phyloP scores from a whole-genome alignment of 2,797 vertebrate species.

The Clarias platycephalus region DNA sequence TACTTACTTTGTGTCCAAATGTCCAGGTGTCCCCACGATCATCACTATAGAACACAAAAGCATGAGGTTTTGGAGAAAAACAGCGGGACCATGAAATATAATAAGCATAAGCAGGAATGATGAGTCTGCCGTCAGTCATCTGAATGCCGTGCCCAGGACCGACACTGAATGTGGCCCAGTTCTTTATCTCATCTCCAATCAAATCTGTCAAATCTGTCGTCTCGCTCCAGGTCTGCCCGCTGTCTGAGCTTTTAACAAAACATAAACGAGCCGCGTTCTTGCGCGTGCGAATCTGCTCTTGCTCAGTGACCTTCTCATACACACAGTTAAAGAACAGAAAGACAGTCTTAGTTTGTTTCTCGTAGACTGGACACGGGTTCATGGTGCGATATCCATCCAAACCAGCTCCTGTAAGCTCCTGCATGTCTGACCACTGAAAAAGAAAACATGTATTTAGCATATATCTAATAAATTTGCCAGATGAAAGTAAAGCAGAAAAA shows the following conservation, averaged over 20 bases:
- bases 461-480: not conserved
- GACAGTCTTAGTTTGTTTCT: slow-evolving; percentile 68
- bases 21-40: slow-evolving; percentile 70
- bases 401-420: slow-evolving; percentile 65
- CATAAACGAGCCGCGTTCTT: slow-evolving; percentile 81
- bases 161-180: slow-evolving; percentile 89
- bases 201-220: slow-evolving; percentile 80
- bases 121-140: slow-evolving; percentile 76
- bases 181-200: slow-evolving; percentile 68
- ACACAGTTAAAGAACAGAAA: slow-evolving; percentile 91
- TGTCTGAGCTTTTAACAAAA: slow-evolving; percentile 76
- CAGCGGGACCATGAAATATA: slow-evolving; percentile 49
- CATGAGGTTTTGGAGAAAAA: slow-evolving; percentile 66
- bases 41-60: slow-evolving; percentile 83
- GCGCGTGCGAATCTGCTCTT: slow-evolving; percentile 71
- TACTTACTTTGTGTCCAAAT: too few relatives aligned
- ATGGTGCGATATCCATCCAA: slow-evolving; percentile 81
- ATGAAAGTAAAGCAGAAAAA: not conserved
- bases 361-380: slow-evolving; percentile 90
- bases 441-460: not conserved
- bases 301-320: slow-evolving; percentile 68
- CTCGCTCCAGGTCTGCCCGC: slow-evolving; percentile 78
- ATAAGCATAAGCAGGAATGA: slow-evolving; percentile 83
- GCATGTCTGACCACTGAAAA: slow-evolving; percentile 72
- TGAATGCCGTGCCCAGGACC: slow-evolving; percentile 91